Evolutionary conservation across 2,797 vertebrate species (phyloP).

Genomic region (Florisuga fusca): DNA sequence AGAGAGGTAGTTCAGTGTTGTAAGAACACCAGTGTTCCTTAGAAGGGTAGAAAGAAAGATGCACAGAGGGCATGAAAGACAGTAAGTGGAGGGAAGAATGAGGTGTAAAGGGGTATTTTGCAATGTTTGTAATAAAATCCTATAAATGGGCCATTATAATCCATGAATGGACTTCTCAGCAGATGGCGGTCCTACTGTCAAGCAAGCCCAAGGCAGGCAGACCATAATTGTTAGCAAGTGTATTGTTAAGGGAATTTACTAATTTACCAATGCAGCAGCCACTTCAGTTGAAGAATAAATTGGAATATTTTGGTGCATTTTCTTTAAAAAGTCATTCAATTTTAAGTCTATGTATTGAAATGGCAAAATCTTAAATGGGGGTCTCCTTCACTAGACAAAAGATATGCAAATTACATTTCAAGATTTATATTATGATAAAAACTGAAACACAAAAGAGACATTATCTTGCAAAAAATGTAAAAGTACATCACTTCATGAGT

Average conservation of each 20-base stretch:
- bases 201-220: slow-evolving; percentile 29
- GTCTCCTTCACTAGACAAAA: slow-evolving; percentile 82
- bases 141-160: slow-evolving; percentile 47
- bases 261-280: slow-evolving; percentile 73
- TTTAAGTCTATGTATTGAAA: slow-evolving; percentile 80
- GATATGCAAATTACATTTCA: slow-evolving; percentile 83
- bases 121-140: not conserved
- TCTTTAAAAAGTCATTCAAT: slow-evolving; percentile 64
- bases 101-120: not conserved
- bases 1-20: not conserved
- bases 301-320: slow-evolving; percentile 82
- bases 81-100: not conserved
- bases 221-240: slow-evolving; percentile 63
- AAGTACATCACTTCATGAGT: slow-evolving; percentile 79
- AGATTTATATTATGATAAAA: slow-evolving; percentile 86
- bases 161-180: slow-evolving; percentile 45
- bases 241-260: slow-evolving; percentile 75
- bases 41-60: not conserved
- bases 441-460: slow-evolving; percentile 81
- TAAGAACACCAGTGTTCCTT: not conserved
- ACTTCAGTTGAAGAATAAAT: slow-evolving; percentile 77
- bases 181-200: slow-evolving; percentile 38
- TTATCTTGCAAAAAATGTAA: slow-evolving; percentile 82
- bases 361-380: slow-evolving; percentile 78
- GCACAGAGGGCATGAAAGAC: not conserved